Evolutionary conservation across 1,140 invertebrate species (phyloP), one percentile per base, ranked within the genome.

Genomic region (Thaumatotibia leucotreta): DNA sequence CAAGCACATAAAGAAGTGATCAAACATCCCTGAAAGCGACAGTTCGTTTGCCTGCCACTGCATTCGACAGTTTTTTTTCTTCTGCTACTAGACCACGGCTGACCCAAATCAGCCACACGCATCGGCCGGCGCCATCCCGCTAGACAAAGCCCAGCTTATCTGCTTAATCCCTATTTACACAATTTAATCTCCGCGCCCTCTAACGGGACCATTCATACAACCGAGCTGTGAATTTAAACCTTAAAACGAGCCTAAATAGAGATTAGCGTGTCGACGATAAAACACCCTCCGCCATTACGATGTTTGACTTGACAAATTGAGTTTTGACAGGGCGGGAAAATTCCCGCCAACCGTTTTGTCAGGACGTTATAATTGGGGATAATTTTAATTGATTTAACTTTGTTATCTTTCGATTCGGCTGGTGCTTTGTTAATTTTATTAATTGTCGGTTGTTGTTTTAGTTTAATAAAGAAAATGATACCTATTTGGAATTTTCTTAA

Each of bases 81-180:
- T 45, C 1, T 20, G 39, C 39, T 45, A 45, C 39, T 45, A 64
- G 63, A 66, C 61, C 62, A 69, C 32, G 69, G 61, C 71, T 82
- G 80, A 83, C 80, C 78, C 79, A 82, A 82, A 83, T 58, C 65
- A 17, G 65, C 29, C 75, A 67, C 67, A 70, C 71, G 73, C 72
- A 69, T 61, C 66, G 70, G 67, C 67, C 75, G 86, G 81, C 86
- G 84, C 84, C 84, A 80, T 74, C 79, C 79, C 67, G 69, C 65
- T 75, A 79, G 82, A 89, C 86, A 89, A 89, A 81, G 72, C 72
- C 62, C 29, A 66, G 84, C 82, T 88, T 90, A 88, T 84, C 88
- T 88, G 71, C 74, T 80, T 90, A 90, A 90, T 90, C 86, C 85
- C 80, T 90, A 83, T 88, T 90, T 88, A 88, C 82, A 88, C 88